Base-by-base conservation (phyloP, 2,797 vertebrate species). In the Melopsittacus undulatus region DNA sequence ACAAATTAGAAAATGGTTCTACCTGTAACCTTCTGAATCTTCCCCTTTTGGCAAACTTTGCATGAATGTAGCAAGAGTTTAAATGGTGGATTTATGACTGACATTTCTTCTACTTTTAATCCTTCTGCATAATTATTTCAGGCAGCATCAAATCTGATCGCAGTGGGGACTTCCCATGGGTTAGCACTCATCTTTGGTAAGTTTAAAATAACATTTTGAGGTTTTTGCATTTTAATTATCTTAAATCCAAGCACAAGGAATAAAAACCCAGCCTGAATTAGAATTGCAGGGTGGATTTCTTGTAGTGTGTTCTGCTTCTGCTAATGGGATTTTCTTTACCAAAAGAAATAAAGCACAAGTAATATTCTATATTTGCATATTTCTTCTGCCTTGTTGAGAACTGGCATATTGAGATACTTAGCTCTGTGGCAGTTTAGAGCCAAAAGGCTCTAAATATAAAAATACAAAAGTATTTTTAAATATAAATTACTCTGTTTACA, bases 121-220 rank as follows among this genome's bases (percentile, higher is more conserved):
- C 89, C 92, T 88, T 92, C 49, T 77, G 13, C 12, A 4, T 95
- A 38, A 83, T 86, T 93, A 26, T 92, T 97, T 81, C 96, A 99
- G 99, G 99, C 99, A 10, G 98, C 99, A 78, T 98, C 99, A 13
- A 99, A 98, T 85, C 98, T 99, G 74, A 99, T 99, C 80, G 99
- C 99, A 61, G 99, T 99, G 94, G 99, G 99, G 45, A 99, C 99
- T 2, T 99, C 99, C 86, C 99, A 99, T 95, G 99, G 99, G 77
- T 96, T 99, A 95, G 99, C 99, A 36, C 97, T 99, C 88, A 98
- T 99, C 94, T 99, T 99, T 95, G 99, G 99, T 99, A 98, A 99
- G 98, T 97, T 90, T 74, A 74, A 73, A 83, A 73, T 59, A 63
- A 56, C 54, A 6, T 66, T 70, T 63, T 87, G 84, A 40, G 1